These are phyloP conservation scores for Drosophila setosimentum DNA, from an alignment of 2,888 invertebrate genomes.

Conservation along the genomic window DNA sequence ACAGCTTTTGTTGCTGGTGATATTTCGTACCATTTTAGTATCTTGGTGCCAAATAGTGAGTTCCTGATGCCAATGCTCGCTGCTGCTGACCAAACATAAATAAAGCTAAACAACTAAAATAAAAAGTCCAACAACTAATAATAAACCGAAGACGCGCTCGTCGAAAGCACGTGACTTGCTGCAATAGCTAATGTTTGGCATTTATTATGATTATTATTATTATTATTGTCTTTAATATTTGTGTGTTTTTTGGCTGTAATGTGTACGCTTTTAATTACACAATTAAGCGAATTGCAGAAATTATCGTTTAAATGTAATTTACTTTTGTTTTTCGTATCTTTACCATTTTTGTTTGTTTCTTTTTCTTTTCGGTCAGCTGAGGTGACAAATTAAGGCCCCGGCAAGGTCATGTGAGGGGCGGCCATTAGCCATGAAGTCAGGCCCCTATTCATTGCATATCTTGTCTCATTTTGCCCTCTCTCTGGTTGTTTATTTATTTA, in stretches of 20 bases:
- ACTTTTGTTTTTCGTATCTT: constrained; percentile 22
- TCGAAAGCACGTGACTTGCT: constrained; percentile 67
- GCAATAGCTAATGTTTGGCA: constrained; percentile 44
- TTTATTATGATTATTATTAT: constrained; percentile 11
- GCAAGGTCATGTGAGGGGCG: constrained; percentile 80
- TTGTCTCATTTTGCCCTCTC: constrained; percentile 43
- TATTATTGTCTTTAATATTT: constrained; percentile 8
- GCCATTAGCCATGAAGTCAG: constrained; percentile 76
- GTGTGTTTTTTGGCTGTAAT: constrained; percentile 18
- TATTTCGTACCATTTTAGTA: constrained; percentile 14
- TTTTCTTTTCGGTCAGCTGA: constrained; percentile 59
- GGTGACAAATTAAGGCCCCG: constrained; percentile 75
- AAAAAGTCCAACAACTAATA: constrained; percentile 18
- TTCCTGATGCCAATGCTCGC: constrained; percentile 61
- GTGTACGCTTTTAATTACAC: neutral
- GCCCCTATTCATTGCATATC: constrained; percentile 33
- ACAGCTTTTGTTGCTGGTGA: constrained; percentile 56
- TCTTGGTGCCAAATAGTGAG: constrained; percentile 20
- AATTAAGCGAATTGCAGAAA: constrained; percentile 67
- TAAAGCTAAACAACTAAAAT: constrained; percentile 1
- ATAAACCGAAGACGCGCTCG: constrained; percentile 44
- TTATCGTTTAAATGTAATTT: constrained; percentile 79
- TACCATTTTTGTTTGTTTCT: constrained; percentile 7
- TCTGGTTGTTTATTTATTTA: neutral
- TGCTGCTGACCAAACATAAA: constrained; percentile 20